A percentile compares a stretch with the other conserved stretches of the same genome.
phyloP scores from a whole-genome alignment of 2,888 invertebrate species.

The Drosophila pegasa region DNA sequence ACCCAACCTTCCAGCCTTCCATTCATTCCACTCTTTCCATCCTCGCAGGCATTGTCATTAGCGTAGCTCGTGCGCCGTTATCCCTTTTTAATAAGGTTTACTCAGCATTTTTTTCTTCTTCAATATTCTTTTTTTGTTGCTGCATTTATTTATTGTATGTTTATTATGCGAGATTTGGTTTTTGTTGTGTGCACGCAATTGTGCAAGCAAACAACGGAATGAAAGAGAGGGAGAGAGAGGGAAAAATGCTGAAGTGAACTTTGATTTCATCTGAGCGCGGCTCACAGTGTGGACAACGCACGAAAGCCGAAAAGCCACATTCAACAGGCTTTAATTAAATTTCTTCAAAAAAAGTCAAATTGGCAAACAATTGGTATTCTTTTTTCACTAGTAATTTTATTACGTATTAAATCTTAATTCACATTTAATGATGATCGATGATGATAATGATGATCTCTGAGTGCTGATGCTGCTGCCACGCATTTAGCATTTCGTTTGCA shows the following conservation, averaged over 20 bases:
- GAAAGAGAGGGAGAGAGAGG: constrained; percentile 10
- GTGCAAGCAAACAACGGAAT: constrained; percentile 41
- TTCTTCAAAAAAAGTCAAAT: constrained; percentile 9
- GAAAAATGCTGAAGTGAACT: constrained; percentile 28
- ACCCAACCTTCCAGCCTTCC: constrained; percentile 28
- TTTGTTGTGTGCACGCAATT: constrained; percentile 61
- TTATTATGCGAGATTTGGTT: constrained; percentile 72
- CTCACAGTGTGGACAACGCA: not conserved
- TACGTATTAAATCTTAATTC: not conserved
- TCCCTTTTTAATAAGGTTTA: constrained; percentile 81
- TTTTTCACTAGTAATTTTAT: constrained; percentile 8
- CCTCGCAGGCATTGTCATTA: constrained; percentile 71
- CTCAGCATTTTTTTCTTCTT: constrained; percentile 67
- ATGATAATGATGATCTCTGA: too few relatives aligned
- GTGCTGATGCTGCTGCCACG: too few relatives aligned
- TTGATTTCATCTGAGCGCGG: constrained; percentile 35
- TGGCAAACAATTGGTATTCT: constrained; percentile 14
- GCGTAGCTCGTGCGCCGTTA: constrained; percentile 73
- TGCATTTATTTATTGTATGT: constrained; percentile 52
- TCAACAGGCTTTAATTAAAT: not conserved
- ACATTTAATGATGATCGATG: constrained; percentile 2
- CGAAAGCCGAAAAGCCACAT: not conserved
- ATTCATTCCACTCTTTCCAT: constrained; percentile 27
- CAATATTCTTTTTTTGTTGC: constrained; percentile 31
- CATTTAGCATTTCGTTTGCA: not conserved